Percentiles rank a stretch among this genome's conserved stretches.
Conservation (phyloP, 2,113 vertebrate species). For the Marmota monax region DNA sequence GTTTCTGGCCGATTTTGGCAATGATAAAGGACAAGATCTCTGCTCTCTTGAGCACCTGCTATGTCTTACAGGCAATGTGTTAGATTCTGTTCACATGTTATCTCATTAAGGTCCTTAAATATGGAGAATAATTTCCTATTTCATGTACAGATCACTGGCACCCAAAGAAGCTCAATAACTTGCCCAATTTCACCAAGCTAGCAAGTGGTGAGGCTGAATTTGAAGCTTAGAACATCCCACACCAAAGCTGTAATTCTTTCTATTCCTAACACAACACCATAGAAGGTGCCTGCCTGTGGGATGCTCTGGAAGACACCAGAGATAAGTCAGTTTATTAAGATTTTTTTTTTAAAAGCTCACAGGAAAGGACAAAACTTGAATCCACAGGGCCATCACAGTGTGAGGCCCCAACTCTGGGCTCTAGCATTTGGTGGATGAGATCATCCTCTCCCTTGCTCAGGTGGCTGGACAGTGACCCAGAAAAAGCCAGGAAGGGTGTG, state of each 20-base stretch:
- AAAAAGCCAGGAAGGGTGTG: background rate
- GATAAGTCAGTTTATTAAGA: background rate
- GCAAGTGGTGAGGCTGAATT: background rate
- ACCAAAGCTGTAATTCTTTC: background rate
- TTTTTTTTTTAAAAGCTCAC: background rate
- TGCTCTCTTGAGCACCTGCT: background rate
- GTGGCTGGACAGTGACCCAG: background rate
- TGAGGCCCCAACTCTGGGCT: background rate
- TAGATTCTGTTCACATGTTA: background rate
- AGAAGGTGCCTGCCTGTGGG: background rate
- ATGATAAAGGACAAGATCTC: background rate
- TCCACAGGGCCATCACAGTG: background rate
- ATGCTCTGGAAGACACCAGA: background rate
- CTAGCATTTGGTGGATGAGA: background rate
- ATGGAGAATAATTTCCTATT: background rate
- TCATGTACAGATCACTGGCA: background rate
- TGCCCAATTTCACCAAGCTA: background rate
- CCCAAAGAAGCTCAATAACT: background rate
- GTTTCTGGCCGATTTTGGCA: background rate
- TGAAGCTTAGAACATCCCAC: background rate
- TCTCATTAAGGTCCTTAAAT: conserved; percentile 14
- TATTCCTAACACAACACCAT: background rate
- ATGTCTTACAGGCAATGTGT: background rate
- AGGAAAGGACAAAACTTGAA: background rate
- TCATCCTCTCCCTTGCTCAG: background rate